phyloP scores from a whole-genome alignment of 2,113 vertebrate species.

The Cheirogaleus medius region DNA sequence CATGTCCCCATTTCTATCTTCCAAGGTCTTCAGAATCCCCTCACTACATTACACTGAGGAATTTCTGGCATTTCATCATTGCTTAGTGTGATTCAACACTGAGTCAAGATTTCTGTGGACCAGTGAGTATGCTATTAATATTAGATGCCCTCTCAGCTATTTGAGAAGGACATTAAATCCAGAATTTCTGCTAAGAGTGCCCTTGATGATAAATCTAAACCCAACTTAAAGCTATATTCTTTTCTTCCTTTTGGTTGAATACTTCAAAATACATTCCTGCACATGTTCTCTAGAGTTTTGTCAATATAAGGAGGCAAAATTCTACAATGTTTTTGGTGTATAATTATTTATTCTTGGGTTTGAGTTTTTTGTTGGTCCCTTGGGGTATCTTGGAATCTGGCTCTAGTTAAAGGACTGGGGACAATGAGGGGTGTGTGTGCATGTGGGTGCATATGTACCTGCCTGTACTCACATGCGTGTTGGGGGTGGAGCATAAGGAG shows the following conservation, averaged over 20 bases:
- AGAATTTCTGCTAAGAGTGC: background rate
- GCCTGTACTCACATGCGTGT: background rate
- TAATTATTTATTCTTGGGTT: constrained; percentile 11
- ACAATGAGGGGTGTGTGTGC: background rate
- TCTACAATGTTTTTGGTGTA: background rate
- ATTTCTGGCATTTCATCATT: background rate
- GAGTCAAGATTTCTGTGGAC: background rate
- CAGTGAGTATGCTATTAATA: background rate
- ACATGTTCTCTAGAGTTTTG: background rate
- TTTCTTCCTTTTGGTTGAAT: background rate
- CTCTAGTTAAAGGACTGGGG: background rate
- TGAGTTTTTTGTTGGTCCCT: background rate
- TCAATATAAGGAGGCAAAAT: background rate
- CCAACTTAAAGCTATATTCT: background rate
- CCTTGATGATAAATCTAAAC: background rate
- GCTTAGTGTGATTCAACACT: background rate
- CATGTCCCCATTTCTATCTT: background rate
- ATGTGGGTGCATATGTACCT: background rate
- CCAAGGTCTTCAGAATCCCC: background rate
- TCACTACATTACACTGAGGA: background rate
- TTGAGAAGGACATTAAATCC: background rate
- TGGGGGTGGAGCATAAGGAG: background rate
- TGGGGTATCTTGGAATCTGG: background rate
- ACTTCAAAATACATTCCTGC: background rate
- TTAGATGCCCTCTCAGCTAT: background rate